These are phyloP conservation scores for Cheilosia soror DNA, from an alignment of 2,888 invertebrate species.

Conservation along the genomic window DNA sequence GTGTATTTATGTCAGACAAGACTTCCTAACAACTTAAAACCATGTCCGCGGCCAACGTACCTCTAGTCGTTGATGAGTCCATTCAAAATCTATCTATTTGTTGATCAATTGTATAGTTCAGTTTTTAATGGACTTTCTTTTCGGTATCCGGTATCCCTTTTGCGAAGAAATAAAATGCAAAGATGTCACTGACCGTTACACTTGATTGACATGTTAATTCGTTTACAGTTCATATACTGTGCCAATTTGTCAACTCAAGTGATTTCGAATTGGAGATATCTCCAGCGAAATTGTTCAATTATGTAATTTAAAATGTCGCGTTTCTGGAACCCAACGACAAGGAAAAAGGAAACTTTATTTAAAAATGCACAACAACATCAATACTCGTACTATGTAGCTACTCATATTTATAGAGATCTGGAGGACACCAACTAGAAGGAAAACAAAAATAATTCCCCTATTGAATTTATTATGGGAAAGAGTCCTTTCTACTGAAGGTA, in stretches of 20 bases:
- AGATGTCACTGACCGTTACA: not conserved
- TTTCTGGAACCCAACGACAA: not conserved
- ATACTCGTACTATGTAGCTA: too few species aligned
- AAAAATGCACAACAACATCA: not conserved
- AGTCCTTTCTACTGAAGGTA: conserved; percentile 4
- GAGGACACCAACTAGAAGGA: not conserved
- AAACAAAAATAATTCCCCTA: conserved; percentile 19
- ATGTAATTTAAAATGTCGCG: conserved; percentile 4
- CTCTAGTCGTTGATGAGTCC: too few species aligned
- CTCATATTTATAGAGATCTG: too few species aligned
- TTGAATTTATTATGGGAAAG: conserved; percentile 51
- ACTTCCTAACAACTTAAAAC: too few species aligned
- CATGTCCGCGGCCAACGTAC: too few species aligned
- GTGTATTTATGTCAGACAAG: too few species aligned
- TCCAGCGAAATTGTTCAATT: not conserved
- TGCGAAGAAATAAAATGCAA: not conserved
- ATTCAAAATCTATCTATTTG: too few species aligned
- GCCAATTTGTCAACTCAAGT: conserved; percentile 3
- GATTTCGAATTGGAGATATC: not conserved
- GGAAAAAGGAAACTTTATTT: conserved; percentile 1
- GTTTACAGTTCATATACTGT: conserved; percentile 2
- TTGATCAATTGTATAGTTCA: too few species aligned
- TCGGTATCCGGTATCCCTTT: too few species aligned
- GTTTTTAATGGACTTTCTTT: too few species aligned
- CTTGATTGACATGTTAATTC: conserved; percentile 15